Evolutionary conservation across 2,797 vertebrate genomes (phyloP).

Genomic region (Meda fulgida): DNA sequence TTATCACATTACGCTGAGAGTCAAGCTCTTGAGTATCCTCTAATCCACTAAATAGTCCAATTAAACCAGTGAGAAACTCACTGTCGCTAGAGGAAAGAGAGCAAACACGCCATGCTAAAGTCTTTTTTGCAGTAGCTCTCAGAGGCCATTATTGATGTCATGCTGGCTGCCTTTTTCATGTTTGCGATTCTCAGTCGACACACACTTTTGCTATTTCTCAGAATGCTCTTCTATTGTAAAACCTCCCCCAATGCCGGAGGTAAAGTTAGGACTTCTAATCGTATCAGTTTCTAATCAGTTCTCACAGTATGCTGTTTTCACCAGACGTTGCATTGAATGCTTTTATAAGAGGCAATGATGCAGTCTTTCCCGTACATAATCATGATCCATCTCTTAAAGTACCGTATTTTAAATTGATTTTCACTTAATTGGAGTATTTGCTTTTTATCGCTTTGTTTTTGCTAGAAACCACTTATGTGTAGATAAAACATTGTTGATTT

Average conservation of each 20-base stretch:
- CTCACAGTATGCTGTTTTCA: conserved; percentile 36
- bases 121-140: conserved; percentile 32
- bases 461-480: background rate
- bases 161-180: conserved; percentile 42
- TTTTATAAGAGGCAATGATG: conserved; percentile 14
- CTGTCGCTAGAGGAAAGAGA: background rate
- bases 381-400: background rate
- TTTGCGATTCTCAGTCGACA: conserved; percentile 16
- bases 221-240: conserved; percentile 19
- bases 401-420: conserved; percentile 10
- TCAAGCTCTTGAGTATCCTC: conserved; percentile 16
- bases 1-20: conserved; percentile 27
- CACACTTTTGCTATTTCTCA: conserved; percentile 8
- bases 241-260: background rate
- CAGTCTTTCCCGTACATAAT: background rate
- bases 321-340: background rate
- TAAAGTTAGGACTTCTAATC: conserved; percentile 5
- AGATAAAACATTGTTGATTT: conserved; percentile 25
- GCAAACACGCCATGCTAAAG: conserved; percentile 14
- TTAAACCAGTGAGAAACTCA: conserved; percentile 47
- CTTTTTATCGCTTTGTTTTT: conserved; percentile 10
- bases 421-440: conserved; percentile 14
- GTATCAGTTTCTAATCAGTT: conserved; percentile 40
- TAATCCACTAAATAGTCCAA: conserved; percentile 42
- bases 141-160: conserved; percentile 31